Evolutionary conservation across 2,797 vertebrate genomes (phyloP).

Genomic region (Kryptolebias ocellatus): DNA sequence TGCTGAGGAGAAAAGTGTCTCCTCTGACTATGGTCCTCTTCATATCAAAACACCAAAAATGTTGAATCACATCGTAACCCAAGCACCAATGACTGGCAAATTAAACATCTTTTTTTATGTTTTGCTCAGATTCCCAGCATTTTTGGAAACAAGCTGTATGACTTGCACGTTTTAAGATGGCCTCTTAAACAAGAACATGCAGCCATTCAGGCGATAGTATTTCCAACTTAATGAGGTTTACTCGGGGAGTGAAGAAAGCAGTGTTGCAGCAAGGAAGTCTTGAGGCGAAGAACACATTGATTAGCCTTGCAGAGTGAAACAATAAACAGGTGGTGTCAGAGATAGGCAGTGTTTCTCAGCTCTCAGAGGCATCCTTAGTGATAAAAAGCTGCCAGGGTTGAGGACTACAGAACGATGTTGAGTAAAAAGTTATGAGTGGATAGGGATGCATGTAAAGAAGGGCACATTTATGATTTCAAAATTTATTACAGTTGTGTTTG

Average conservation of each 20-base stretch:
- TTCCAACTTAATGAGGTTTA: constrained; percentile 53
- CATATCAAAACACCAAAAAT: constrained; percentile 26
- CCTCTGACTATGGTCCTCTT: constrained; percentile 31
- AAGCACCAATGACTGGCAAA: background rate
- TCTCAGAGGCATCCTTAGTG: constrained; percentile 31
- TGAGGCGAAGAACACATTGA: constrained; percentile 64
- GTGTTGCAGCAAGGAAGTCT: constrained; percentile 44
- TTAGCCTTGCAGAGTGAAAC: constrained; percentile 52
- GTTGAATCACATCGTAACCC: constrained; percentile 6
- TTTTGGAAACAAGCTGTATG: background rate
- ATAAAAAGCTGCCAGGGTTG: constrained; percentile 33
- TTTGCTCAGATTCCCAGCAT: background rate
- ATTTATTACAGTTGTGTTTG: constrained; percentile 61
- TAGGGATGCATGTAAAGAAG: constrained; percentile 21
- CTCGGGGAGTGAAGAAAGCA: constrained; percentile 40
- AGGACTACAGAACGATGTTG: constrained; percentile 14
- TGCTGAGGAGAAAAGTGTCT: constrained; percentile 25
- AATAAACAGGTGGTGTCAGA: constrained; percentile 67
- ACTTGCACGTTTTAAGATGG: background rate
- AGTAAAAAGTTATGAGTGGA: constrained; percentile 36
- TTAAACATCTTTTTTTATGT: background rate
- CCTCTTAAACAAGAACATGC: constrained; percentile 15
- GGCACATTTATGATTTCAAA: constrained; percentile 47
- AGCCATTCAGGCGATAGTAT: constrained; percentile 36
- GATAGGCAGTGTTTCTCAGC: constrained; percentile 52